Evolutionary conservation across 2,797 vertebrate species (phyloP), one percentile per base, ranked within the genome.

Genomic region (Scomberomorus guttatus): DNA sequence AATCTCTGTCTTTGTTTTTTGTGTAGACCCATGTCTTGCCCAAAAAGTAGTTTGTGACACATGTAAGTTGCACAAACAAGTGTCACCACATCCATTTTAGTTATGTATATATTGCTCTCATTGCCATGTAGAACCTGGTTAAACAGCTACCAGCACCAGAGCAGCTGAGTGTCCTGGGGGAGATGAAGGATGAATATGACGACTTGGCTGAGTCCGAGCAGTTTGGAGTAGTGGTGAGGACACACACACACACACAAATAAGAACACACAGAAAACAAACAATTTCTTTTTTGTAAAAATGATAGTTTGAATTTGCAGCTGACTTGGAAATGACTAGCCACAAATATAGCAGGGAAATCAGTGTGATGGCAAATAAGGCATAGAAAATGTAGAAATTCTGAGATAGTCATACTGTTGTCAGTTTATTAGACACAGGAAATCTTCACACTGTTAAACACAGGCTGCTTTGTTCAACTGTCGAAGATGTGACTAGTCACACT

Each of bases 191-290:
- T 3, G 97, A 97, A 62, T 98, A 98, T 14, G 95, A 96, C 2
- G 97, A 97, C 69, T 85, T 98, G 79, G 96, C 96, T 0, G 97
- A 97, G 84, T 87, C 96, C 0, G 97, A 98, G 78, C 97, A 97
- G 87, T 97, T 96, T 78, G 96, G 93, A 42, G 96, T 97, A 18
- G 96, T 97, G 95, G 95, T 97, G 87, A 95, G 96, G 69, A 83
- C 37, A 24, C 20, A 6, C 5, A 69, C 10, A 22, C 48, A 72
- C 20, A 13, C 12, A 39, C 37, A 42, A 46, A 66, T 44, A 6
- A 18, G 46, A 52, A 67, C 29, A 27, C 13, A 69, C 29, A 48
- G 17, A 61, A 59, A 64, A 22, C 14, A 61, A 5, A 56, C n/a
- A 5, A 6, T 42, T 63, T 20, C 7, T 13, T 20, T 56, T 71